Conservation (phyloP, 2,113 vertebrate genomes). For the Epinephelus fuscoguttatus region DNA sequence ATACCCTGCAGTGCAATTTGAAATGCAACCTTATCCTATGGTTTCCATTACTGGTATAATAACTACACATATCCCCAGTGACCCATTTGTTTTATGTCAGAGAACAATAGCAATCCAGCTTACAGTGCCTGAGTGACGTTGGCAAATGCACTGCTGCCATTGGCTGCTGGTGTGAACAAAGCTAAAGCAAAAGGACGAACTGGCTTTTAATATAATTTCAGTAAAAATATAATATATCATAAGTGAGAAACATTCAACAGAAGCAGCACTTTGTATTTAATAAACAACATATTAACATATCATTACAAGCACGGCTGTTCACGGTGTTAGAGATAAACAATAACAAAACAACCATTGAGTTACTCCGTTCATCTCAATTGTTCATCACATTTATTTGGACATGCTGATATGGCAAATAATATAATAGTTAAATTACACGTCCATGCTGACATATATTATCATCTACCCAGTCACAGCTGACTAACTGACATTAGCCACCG, state of each 20-base stretch:
- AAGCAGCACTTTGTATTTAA: fast-evolving
- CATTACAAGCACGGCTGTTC: too few species aligned
- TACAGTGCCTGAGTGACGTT: constrained; percentile 55
- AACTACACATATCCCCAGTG: constrained; percentile 35
- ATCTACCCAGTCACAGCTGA: neutral
- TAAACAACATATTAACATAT: neutral
- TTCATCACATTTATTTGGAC: neutral
- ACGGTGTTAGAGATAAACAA: constrained; percentile 39
- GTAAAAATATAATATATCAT: neutral
- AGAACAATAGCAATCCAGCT: constrained; percentile 76
- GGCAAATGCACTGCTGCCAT: constrained; percentile 52
- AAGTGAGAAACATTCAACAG: fast-evolving
- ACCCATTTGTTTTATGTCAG: constrained; percentile 65
- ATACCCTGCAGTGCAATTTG: neutral
- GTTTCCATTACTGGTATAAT: constrained; percentile 14
- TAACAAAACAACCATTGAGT: constrained; percentile 58
- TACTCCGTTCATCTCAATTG: constrained; percentile 4
- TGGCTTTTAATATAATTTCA: constrained; percentile 21
- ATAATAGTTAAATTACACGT: neutral
- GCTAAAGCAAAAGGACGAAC: constrained; percentile 53
- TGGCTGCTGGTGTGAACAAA: constrained; percentile 77
- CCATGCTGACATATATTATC: neutral
- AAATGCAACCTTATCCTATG: neutral
- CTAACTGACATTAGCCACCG: neutral
- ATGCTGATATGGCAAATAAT: neutral